Evolutionary conservation across 2,113 vertebrate species (phyloP).

Genomic region (Bubo blakistoni): DNA sequence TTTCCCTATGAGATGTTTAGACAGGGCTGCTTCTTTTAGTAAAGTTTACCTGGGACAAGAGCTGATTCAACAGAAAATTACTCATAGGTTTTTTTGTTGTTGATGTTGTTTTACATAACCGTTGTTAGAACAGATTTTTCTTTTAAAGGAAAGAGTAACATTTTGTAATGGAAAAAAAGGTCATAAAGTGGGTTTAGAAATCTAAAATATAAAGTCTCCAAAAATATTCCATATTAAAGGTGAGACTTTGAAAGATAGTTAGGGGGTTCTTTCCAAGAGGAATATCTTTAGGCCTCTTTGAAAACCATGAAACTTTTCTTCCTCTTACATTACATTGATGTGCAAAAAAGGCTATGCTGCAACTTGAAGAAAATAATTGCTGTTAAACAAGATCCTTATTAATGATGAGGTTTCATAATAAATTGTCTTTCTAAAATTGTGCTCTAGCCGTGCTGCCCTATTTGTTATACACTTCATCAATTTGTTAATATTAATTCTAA

Average conservation of each 20-base stretch:
- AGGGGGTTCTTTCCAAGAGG: background rate
- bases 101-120: background rate
- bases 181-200: background rate
- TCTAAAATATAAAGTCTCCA: background rate
- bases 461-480: background rate
- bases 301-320: background rate
- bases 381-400: background rate
- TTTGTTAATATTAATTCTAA: background rate
- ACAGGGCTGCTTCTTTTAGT: background rate
- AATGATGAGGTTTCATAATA: background rate
- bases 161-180: background rate
- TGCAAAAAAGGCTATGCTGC: background rate
- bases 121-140: background rate
- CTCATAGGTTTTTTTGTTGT: background rate
- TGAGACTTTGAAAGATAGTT: background rate
- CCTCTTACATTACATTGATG: background rate
- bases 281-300: background rate
- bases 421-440: background rate
- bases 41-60: background rate
- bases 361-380: background rate
- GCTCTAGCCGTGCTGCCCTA: background rate
- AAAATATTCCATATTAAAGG: background rate
- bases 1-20: background rate
- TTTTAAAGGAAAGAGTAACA: background rate
- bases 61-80: background rate